A percentile compares a stretch with the other conserved stretches of the same genome.
Conservation (phyloP, 2,113 vertebrate genomes). For the Dinomys branickii region DNA sequence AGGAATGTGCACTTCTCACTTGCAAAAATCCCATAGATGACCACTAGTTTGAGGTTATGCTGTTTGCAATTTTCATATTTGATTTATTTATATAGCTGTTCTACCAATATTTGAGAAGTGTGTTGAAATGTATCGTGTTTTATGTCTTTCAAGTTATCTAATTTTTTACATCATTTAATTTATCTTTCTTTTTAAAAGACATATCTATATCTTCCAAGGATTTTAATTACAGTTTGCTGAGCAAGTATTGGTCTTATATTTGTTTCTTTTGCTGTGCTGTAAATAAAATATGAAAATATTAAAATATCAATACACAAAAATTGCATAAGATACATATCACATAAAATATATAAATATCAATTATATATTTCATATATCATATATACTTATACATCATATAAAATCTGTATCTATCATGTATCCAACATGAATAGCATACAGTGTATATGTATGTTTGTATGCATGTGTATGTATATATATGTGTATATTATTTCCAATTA, state of each 20-base stretch:
- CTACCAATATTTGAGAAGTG: not conserved
- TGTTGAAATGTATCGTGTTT: not conserved
- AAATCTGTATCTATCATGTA: not conserved
- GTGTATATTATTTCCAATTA: not conserved
- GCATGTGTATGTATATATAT: not conserved
- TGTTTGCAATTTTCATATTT: not conserved
- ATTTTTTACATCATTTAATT: not conserved
- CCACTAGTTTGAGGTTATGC: not conserved
- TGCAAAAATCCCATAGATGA: not conserved
- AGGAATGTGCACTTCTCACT: not conserved
- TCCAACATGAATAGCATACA: not conserved
- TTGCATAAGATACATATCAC: not conserved
- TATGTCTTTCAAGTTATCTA: not conserved
- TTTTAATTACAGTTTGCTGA: not conserved
- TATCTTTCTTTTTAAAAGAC: not conserved
- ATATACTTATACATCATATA: not conserved
- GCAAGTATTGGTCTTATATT: not conserved
- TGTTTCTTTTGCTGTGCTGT: not conserved
- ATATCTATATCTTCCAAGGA: not conserved
- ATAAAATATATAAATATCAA: not conserved
- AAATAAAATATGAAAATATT: constrained; percentile 8
- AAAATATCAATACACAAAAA: not conserved
- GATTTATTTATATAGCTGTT: not conserved
- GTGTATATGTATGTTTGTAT: not conserved
- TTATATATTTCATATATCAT: not conserved